A percentile compares a stretch with the other conserved stretches of the same genome.
These are phyloP conservation scores for Desmophyllum pertusum DNA, from an alignment of 92 coral and sea anemone genomes.

Conservation along the genomic window DNA sequence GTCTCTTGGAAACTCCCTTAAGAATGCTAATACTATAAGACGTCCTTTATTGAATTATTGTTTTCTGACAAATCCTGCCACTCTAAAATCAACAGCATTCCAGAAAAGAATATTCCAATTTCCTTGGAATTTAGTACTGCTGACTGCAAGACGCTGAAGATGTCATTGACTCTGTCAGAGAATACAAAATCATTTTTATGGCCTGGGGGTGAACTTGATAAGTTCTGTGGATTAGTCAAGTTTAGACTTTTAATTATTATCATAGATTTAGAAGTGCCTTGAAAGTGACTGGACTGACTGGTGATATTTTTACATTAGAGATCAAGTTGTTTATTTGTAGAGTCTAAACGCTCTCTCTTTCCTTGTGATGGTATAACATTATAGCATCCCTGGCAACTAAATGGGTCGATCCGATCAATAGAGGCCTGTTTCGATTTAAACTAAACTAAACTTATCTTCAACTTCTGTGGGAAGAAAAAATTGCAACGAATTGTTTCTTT, in stretches of 20 bases:
- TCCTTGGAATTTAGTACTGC: conserved; percentile 5
- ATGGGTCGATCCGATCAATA: background rate
- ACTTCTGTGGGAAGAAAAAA: too few species aligned
- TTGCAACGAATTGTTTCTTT: background rate
- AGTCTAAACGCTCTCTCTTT: background rate
- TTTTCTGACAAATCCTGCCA: conserved; percentile 35
- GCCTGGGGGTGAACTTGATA: conserved; percentile 12
- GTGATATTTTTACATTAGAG: background rate
- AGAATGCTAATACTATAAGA: conserved; percentile 35
- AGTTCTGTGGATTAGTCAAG: background rate
- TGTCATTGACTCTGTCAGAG: background rate
- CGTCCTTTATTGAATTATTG: conserved; percentile 23
- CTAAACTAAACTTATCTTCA: too few species aligned
- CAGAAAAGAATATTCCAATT: background rate
- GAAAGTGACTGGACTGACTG: background rate
- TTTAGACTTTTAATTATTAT: background rate
- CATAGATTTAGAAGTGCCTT: background rate
- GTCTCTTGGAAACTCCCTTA: conserved; percentile 28
- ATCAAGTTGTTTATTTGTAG: background rate
- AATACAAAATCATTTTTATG: background rate
- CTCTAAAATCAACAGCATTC: conserved; percentile 45
- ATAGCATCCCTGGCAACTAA: too few species aligned
- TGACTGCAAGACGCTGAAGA: background rate
- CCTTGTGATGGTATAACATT: background rate
- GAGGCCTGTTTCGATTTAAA: background rate